Conservation (phyloP, 2,113 vertebrate genomes). For the Dryoscopus gambensis region DNA sequence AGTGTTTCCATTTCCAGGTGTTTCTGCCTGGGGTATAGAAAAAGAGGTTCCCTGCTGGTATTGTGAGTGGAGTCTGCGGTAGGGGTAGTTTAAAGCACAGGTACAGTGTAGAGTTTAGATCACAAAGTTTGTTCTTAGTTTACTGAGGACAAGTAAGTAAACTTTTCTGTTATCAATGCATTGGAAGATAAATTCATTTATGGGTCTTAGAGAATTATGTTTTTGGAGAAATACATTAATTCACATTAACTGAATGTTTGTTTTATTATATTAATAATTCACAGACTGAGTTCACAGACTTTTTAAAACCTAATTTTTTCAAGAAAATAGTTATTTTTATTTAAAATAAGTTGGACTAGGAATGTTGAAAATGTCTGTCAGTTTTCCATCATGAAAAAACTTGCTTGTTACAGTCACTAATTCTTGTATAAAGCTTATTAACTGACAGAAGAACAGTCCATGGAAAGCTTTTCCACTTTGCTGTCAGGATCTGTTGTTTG, state of each 20-base stretch:
- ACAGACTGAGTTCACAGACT: background rate
- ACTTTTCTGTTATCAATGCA: background rate
- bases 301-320: background rate
- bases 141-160: too few species aligned
- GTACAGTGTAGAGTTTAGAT: background rate
- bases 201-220: background rate
- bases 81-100: background rate
- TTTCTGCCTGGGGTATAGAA: background rate
- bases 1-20: background rate
- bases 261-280: background rate
- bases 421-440: background rate
- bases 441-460: background rate
- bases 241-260: background rate
- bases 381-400: background rate
- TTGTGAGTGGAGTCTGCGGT: background rate
- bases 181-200: background rate
- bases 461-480: background rate
- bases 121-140: background rate
- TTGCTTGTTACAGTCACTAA: background rate
- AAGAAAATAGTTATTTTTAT: background rate
- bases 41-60: background rate
- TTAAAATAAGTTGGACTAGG: background rate
- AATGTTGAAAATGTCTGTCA: background rate
- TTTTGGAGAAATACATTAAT: background rate
- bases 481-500: background rate